phyloP scores from a whole-genome alignment of 2,113 vertebrate genomes.

The Alectura lathami region DNA sequence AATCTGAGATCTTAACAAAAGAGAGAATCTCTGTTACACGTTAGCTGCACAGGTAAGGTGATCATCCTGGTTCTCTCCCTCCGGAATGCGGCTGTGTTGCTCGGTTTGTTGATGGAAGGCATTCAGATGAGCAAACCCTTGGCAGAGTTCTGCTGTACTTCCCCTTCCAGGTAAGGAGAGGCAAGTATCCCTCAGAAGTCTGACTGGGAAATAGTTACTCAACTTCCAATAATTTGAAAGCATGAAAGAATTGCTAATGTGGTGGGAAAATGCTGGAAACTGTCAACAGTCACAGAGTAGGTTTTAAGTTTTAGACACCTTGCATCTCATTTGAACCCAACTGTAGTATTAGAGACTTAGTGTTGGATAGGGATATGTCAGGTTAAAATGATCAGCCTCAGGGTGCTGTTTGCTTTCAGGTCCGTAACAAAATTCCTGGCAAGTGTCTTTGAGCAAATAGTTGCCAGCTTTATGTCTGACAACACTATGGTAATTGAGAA shows the following conservation, averaged over 20 bases:
- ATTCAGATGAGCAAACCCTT: not conserved
- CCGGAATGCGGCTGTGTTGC: not conserved
- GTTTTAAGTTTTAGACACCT: not conserved
- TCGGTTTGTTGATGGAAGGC: not conserved
- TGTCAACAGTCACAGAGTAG: not conserved
- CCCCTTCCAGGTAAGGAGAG: not conserved
- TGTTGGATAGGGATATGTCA: not conserved
- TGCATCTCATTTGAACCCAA: not conserved
- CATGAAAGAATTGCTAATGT: too few species aligned
- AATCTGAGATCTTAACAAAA: not conserved
- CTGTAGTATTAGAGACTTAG: not conserved
- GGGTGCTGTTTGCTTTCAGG: not conserved
- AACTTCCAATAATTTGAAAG: not conserved
- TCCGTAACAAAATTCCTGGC: not conserved
- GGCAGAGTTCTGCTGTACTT: not conserved
- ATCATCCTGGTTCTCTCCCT: not conserved
- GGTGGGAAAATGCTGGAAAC: not conserved
- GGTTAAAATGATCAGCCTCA: not conserved
- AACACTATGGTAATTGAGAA: not conserved
- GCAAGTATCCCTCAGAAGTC: not conserved
- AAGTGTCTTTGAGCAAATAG: not conserved
- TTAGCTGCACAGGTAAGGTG: not conserved
- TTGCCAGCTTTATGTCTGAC: not conserved
- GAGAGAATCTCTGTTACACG: not conserved
- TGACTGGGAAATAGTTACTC: not conserved